Base-by-base conservation (phyloP, 2,113 vertebrate genomes). In the Gracilinanus agilis region DNA sequence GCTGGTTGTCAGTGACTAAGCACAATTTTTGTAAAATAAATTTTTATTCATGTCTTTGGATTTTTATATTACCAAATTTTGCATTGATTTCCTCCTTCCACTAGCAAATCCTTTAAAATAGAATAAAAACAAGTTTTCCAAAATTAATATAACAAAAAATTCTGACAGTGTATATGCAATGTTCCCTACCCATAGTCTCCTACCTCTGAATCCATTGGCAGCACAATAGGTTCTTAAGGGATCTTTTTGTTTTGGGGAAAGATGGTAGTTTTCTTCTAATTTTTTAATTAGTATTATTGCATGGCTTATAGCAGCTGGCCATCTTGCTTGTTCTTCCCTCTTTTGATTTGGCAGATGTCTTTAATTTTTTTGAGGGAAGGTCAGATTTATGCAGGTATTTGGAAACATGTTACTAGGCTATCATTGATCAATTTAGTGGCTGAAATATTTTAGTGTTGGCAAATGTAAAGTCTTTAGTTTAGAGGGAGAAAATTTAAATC, bases 361-460 rank as follows among this genome's bases (percentile, higher is more conserved):
- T 67, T 16, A 83, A 40, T 83, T 75, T 75, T 92, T 96, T 92
- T 95, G 75, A 58, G 40, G 90, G 55, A 92, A 54, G 21, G 1
- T 90, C 93, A 91, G 24, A 56, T 90, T 95, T 49, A 61, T 93
- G 88, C 44, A 94, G 61, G 24, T 89, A 92, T 91, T 54, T n/a
- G 34, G 88, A 55, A 94, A 54, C 92, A 54, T 56, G 75, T 96
- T 56, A 94, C 54, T 92, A 56, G 93, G 24, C 55, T 93, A 0
- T 90, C 16, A 53, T 49, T 53, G 49, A 67, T 91, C 54, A 93
- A 3, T 44, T 21, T 53, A 11, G 5, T 92, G 34, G 27, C 27
- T 75, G 34, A 6, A 90, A 40, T 94, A 54, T 96, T 24, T 93
- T 53, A 93, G 61, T 83, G 44, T 95, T 54, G 44, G 67, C 83